Base-by-base conservation (phyloP, 2,113 vertebrate species). In the Eretmochelys imbricata region DNA sequence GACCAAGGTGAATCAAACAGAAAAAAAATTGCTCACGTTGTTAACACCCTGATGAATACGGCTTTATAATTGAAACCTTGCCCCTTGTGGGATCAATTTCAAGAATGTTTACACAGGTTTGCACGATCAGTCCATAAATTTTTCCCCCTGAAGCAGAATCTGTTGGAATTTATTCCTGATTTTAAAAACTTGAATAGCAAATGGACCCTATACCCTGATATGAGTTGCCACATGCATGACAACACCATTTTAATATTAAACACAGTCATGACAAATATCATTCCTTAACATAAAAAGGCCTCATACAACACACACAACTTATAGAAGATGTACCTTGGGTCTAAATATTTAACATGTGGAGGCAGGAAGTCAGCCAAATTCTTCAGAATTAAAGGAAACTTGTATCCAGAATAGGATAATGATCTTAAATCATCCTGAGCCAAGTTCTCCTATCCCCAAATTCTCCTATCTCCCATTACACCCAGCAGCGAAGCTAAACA, bases 71-170 rank as follows among this genome's bases (percentile, higher is more conserved):
- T 91, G 83, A 96, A 97, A 87, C 53, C 48, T 81, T 57, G 80
- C 93, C 65, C 94, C 91, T 92, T 75, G 81, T 91, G 93, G 91
- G 95, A 93, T 69, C 57, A 53, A 84, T 95, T 98, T 95, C 88
- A 96, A 97, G 96, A 93, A 97, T 94, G 94, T 96, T 97, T 97
- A 93, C 84, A 94, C 91, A 95, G 90, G 82, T 89, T 95, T 95
- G 54, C 86, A 80, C 88, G 91, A 76, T 94, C 93, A 95, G 95
- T 93, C 82, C n/a, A 35, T 59, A 27, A 5, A 81, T 91, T 86
- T 94, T 96, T 91, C 3, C 92, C 59, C 51, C 86, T 96, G 6
- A 55, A 96, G 94, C 81, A 78, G 84, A 95, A 57, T 88, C 54
- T 86, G n/a, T 46, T 94, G 85, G 91, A 81, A 95, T 89, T 85